Evolutionary conservation across 1,140 invertebrate genomes (phyloP).

Genomic region (Heterodera schachtii): DNA sequence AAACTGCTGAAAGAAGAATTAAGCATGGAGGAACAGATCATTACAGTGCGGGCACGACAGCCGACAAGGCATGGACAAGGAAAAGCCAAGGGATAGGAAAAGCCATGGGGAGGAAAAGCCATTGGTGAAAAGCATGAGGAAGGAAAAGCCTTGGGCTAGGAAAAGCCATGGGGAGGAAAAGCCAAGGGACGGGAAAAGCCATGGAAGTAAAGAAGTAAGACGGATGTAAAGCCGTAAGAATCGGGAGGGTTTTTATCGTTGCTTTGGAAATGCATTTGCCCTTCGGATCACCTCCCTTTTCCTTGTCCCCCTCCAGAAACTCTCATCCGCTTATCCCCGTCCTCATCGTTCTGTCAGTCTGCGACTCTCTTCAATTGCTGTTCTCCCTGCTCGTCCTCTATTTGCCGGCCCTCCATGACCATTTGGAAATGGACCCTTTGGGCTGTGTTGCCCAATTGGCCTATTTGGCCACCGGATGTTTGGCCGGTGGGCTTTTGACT

Average conservation of each 20-base stretch:
- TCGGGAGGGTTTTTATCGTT: no score
- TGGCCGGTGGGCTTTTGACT: slow-evolving; percentile 60
- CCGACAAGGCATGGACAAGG: slow-evolving; percentile 24
- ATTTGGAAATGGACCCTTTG: slow-evolving; percentile 47
- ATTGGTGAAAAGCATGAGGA: no score
- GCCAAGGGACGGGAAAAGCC: no score
- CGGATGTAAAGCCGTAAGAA: no score
- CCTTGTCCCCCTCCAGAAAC: slow-evolving; percentile 27
- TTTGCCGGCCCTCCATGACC: slow-evolving; percentile 61
- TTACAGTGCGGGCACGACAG: slow-evolving; percentile 28
- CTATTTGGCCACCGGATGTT: slow-evolving; percentile 57
- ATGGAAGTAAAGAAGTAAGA: no score
- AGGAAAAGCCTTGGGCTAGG: no score
- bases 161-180: no score
- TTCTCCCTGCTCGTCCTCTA: slow-evolving; percentile 61
- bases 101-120: no score
- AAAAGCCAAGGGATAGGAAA: no score
- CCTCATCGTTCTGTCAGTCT: slow-evolving; percentile 57
- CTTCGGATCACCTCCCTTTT: slow-evolving; percentile 31
- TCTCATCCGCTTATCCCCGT: slow-evolving; percentile 59
- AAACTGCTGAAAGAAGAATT: background rate
- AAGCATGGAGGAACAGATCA: background rate
- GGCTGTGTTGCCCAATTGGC: slow-evolving; percentile 56
- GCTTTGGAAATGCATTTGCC: background rate
- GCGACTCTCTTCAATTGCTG: slow-evolving; percentile 59